Base-by-base conservation (phyloP, 2,113 vertebrate genomes). In the Corydoras sp. region DNA sequence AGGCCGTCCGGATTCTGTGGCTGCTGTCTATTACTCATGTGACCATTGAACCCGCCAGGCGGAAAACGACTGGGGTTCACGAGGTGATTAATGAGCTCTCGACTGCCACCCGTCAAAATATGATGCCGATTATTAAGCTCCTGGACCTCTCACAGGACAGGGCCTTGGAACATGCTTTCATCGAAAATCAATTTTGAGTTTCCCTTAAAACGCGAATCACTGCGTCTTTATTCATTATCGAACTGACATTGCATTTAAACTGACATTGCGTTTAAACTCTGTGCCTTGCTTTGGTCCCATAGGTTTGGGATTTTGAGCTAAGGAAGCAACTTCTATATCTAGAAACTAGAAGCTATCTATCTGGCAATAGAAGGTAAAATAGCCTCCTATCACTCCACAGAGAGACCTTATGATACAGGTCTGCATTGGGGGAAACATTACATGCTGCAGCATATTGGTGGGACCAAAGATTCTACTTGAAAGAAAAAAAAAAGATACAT, bases 21-120 rank as follows among this genome's bases (percentile, higher is more conserved):
- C 76, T 79, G 69, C 83, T 86, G 80, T 83, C 81, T 83, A 80
- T 85, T 85, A 85, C 85, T 84, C 86, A 82, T 80, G 82, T 81
- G 81, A 82, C 81, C 72, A 64, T 76, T 82, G 86, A 87, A 86
- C 87, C 88, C 86, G 80, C 78, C 83, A 86, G 87, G 83, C 87
- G 80, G 82, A 79, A 86, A 88, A 85, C 84, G 85, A 83, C 84
- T 72, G 80, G 81, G 72, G 87, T 89, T 86, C 86, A 87, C 80
- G 48, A 84, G 83, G 84, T 90, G 89, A 91, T 91, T 88, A 89
- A 89, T 88, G 85, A 89, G 81, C 62, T 76, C 63, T 79, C 81
- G 82, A 81, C 81, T 84, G 79, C 81, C 78, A 35, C 75, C 77
- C 83, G 85, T 88, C 86, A 84, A 85, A 84, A 82, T 83, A 77